Percentiles rank a stretch among this genome's conserved stretches.
Conservation (phyloP, 2,797 vertebrate genomes). For the Megalops cyprinoides region DNA sequence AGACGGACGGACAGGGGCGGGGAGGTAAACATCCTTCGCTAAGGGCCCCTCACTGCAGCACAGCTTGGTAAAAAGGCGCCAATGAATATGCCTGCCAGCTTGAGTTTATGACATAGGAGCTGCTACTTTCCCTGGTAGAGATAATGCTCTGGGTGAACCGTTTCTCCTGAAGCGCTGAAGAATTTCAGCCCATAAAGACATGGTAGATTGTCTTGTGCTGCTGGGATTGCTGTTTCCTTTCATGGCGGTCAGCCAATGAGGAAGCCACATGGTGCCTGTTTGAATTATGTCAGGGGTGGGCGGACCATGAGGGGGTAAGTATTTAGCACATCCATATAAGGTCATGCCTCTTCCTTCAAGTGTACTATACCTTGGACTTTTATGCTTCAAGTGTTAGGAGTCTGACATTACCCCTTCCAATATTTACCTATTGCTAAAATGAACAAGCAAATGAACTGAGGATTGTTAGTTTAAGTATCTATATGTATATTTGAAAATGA, state of each 20-base stretch:
- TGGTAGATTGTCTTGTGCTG: not conserved
- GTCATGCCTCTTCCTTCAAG: not conserved
- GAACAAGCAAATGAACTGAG: no score
- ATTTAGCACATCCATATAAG: not conserved
- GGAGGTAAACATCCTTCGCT: not conserved
- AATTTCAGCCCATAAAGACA: not conserved
- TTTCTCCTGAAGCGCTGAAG: not conserved
- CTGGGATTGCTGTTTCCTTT: no score
- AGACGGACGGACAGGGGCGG: no score
- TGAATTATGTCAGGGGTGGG: no score
- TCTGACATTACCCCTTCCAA: no score
- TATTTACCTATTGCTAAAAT: no score
- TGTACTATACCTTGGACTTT: not conserved
- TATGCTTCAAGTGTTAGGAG: no score
- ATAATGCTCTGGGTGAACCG: not conserved
- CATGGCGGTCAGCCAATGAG: no score
- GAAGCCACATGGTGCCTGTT: no score
- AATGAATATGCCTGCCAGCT: not conserved
- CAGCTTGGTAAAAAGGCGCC: not conserved
- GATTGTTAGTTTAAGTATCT: no score
- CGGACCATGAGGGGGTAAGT: not conserved
- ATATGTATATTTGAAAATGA: no score
- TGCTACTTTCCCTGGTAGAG: not conserved
- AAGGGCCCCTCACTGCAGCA: not conserved
- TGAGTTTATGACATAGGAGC: not conserved